phyloP scores from a whole-genome alignment of 2,888 invertebrate species.

The Drosophila dives region DNA sequence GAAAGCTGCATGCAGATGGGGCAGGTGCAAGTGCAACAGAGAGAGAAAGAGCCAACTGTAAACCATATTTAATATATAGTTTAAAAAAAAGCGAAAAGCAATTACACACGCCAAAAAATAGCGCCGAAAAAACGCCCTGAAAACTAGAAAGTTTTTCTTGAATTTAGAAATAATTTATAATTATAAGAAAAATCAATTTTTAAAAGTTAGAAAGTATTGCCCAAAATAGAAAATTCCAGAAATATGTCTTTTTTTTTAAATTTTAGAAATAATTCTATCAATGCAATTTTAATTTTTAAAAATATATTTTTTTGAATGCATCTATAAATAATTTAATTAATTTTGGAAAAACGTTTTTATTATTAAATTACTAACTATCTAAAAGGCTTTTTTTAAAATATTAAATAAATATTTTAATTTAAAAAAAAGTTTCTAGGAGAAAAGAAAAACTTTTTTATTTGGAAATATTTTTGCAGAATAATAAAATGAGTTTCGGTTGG shows the following conservation, averaged over 20 bases:
- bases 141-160: background rate
- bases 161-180: background rate
- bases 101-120: background rate
- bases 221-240: background rate
- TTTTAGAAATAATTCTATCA: too few relatives aligned
- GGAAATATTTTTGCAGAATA: background rate
- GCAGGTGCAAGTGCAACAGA: constrained; percentile 6
- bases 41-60: background rate
- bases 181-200: background rate
- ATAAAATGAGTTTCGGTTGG: too few relatives aligned
- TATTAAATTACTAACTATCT: too few relatives aligned
- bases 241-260: background rate
- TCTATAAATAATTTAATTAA: too few relatives aligned
- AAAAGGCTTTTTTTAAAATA: too few relatives aligned
- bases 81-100: background rate
- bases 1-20: constrained; percentile 32
- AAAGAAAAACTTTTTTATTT: too few relatives aligned
- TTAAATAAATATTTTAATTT: too few relatives aligned
- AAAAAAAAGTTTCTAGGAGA: too few relatives aligned
- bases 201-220: background rate
- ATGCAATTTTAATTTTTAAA: background rate
- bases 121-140: background rate
- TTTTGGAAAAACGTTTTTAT: too few relatives aligned
- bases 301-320: too few relatives aligned
- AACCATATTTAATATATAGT: background rate